Conservation (phyloP, 92 coral and sea anemone genomes). For the Galaxea fascicularis region DNA sequence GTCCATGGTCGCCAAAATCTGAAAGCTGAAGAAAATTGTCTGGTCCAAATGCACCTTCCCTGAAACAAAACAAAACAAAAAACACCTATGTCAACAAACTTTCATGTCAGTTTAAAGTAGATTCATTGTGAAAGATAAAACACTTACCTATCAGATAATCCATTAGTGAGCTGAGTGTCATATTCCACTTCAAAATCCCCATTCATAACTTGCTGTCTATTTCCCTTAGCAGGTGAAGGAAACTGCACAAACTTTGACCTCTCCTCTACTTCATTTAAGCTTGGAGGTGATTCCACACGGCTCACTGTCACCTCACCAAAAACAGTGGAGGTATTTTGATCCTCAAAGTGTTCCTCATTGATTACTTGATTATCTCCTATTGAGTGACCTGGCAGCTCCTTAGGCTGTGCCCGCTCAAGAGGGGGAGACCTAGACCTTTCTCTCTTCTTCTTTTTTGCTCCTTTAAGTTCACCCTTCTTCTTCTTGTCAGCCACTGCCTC, state of each 20-base stretch:
- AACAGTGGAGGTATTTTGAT: constrained; percentile 4
- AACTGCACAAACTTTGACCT: constrained; percentile 88
- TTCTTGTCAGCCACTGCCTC: constrained; percentile 19
- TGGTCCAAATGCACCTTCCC: constrained; percentile 30
- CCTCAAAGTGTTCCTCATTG: constrained; percentile 15
- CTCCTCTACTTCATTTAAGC: constrained; percentile 74
- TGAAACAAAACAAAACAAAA: not conserved
- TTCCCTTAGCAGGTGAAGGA: constrained; percentile 78
- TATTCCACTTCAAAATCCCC: constrained; percentile 66
- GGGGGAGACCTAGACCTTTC: constrained; percentile 75
- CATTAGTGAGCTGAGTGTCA: constrained; percentile 55
- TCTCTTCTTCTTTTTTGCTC: constrained; percentile 64
- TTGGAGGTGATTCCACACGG: constrained; percentile 44
- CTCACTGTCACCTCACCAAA: constrained; percentile 33
- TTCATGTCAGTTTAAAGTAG: no score
- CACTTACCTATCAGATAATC: constrained; percentile 71
- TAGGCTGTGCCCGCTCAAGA: constrained; percentile 43
- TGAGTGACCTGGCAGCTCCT: constrained; percentile 12
- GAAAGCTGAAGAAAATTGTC: constrained; percentile 8
- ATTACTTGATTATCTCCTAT: constrained; percentile 14
- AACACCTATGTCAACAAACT: not conserved
- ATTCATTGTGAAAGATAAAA: no score
- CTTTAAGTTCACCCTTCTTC: constrained; percentile 29
- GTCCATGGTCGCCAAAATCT: not conserved
- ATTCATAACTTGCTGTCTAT: constrained; percentile 39